Evolutionary conservation across 2,113 vertebrate species (phyloP).

Genomic region (Onychostoma macrolepis): DNA sequence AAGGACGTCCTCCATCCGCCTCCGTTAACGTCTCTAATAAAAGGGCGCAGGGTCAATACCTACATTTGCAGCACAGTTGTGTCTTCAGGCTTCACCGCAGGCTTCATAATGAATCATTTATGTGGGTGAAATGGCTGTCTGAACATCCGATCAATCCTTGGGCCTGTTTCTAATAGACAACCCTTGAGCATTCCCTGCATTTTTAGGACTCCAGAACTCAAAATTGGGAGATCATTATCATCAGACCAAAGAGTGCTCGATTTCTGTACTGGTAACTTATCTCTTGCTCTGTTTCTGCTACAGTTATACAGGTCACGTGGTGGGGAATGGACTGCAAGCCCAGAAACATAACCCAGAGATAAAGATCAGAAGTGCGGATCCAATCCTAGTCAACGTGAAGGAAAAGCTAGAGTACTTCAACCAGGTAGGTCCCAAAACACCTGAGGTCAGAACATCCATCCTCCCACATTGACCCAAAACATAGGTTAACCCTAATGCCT

Average conservation of each 20-base stretch:
- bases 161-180: constrained; percentile 20
- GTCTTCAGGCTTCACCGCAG: constrained; percentile 38
- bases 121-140: constrained; percentile 46
- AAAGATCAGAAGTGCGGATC: constrained; percentile 79
- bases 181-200: constrained; percentile 25
- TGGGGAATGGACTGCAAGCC: constrained; percentile 81
- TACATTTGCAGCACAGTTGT: constrained; percentile 45
- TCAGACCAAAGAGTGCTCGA: not conserved
- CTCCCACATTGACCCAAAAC: not conserved
- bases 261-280: constrained; percentile 14
- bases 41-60: constrained; percentile 50
- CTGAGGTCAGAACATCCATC: not conserved
- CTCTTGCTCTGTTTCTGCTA: constrained; percentile 53
- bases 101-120: constrained; percentile 58
- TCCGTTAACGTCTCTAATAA: constrained; percentile 17
- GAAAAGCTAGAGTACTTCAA: constrained; percentile 81
- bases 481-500: not conserved
- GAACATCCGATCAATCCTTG: constrained; percentile 35
- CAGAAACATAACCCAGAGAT: constrained; percentile 87
- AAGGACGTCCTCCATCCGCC: constrained; percentile 30
- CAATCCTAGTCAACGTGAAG: constrained; percentile 78
- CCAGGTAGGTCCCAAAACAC: constrained; percentile 72
- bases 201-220: constrained; percentile 12
- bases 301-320: constrained; percentile 83
- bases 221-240: constrained; percentile 13